phyloP scores from a whole-genome alignment of 2,888 invertebrate species.

The Myathropa florea region DNA sequence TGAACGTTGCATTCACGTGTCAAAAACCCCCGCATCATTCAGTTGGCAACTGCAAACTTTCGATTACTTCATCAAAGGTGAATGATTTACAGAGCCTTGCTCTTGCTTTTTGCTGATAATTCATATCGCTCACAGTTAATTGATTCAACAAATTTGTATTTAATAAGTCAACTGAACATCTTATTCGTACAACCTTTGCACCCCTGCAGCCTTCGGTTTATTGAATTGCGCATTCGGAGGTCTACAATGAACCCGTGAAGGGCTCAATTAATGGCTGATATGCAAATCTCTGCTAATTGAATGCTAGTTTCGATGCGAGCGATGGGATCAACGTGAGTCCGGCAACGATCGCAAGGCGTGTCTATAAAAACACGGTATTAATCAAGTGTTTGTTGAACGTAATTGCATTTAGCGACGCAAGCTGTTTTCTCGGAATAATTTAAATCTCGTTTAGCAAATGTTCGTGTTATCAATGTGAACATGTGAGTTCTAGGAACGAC shows the following conservation, averaged over 20 bases:
- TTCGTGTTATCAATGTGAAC: no score
- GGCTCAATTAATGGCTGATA: neutral
- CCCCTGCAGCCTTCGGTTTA: neutral
- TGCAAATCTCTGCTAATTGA: neutral
- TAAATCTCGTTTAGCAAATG: no score
- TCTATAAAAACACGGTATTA: neutral
- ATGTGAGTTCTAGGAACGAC: no score
- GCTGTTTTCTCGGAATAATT: neutral
- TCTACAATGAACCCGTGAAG: neutral
- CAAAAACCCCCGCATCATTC: neutral
- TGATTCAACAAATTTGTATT: neutral
- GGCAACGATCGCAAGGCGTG: neutral
- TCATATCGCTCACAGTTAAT: neutral
- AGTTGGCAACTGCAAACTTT: neutral
- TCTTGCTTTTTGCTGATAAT: neutral
- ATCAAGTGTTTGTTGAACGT: neutral
- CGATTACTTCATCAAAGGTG: neutral
- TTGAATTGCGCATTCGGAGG: neutral
- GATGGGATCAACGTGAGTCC: neutral
- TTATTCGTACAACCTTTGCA: neutral
- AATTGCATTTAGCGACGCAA: neutral
- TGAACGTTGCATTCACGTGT: neutral
- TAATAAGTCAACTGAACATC: neutral
- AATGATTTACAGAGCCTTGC: neutral
- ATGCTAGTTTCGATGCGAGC: neutral